Evolutionary conservation across 2,888 invertebrate genomes (phyloP), one percentile per base, ranked within the genome.

Genomic region (Thera obeliscata): DNA sequence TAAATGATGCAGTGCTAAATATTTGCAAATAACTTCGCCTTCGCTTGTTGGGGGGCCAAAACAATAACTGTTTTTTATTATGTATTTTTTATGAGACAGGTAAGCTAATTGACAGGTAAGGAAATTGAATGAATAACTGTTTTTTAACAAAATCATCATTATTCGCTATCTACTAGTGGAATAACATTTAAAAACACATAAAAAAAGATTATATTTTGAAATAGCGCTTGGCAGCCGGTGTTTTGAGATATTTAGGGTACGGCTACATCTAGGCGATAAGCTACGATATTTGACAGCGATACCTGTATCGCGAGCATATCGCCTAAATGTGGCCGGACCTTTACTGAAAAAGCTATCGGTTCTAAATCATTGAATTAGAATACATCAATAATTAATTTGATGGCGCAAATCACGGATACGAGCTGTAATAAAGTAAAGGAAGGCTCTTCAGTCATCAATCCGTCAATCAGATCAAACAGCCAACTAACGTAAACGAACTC

Each of bases 401-500:
- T 55, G 48, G 35, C 36, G 36, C 48, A 61, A 61, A 61, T 61
- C 41, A 41, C 60, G 56, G 63, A 69, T 66, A 69, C 60, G 69
- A 66, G 57, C 56, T 56, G 69, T 49, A 66, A 63, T 69, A 69
- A 69, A 69, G 61, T 41, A 36, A 63, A 54, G 36, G 49, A 61
- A 67, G 61, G 67, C 61, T 65, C 67, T 70, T 56, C 49, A 61
- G 61, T 52, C 48, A 67, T 70, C 67, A 64, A 67, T 61, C 64
- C 64, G 38, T 62, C 64, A 50, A 65, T 67, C 61, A 48, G 60
- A 66, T 58, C 64, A 56, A 64, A 67, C 67, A 64, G 48, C 38
- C 60, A 52, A 38, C 64, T 60, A 54, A 72, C 56, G 71, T 77
- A 71, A 75, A 64, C 66, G 52, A 58, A 56, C 56, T 60, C 57